Evolutionary conservation across 2,113 vertebrate genomes (phyloP).

Genomic region (Macroglossus sobrinus): DNA sequence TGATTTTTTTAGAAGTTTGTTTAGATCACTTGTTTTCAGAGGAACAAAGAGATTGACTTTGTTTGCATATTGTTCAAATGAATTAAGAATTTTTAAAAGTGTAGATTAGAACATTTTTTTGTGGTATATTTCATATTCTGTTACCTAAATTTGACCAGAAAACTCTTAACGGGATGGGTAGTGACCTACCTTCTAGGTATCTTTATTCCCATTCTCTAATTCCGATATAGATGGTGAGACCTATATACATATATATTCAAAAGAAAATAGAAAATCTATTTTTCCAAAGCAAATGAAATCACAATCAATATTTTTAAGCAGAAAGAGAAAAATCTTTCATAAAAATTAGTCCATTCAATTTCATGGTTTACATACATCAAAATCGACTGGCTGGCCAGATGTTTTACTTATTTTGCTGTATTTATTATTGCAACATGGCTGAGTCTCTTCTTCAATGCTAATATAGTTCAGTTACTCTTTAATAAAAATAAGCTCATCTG

Average conservation of each 20-base stretch:
- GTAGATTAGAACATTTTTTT: neutral
- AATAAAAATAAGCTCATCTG: neutral
- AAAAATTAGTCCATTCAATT: slow-evolving; percentile 50
- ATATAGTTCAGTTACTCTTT: neutral
- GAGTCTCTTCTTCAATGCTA: neutral
- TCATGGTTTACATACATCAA: slow-evolving; percentile 25
- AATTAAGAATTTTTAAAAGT: neutral
- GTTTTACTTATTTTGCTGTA: slow-evolving; percentile 29
- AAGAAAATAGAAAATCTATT: neutral
- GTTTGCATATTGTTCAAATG: neutral
- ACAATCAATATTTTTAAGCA: slow-evolving; percentile 51
- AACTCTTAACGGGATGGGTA: neutral
- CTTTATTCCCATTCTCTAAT: fast-evolving
- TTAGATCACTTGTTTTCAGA: neutral
- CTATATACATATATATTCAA: neutral
- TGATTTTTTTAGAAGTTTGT: neutral
- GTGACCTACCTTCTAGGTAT: fast-evolving
- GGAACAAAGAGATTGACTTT: neutral
- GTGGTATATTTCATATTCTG: neutral
- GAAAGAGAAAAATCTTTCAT: neutral
- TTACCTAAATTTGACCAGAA: neutral
- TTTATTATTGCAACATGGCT: neutral
- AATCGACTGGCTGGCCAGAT: slow-evolving; percentile 67
- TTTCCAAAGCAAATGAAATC: neutral
- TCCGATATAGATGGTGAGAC: neutral